phyloP scores from a whole-genome alignment of 2,113 vertebrate genomes.

The Tamias sibiricus region DNA sequence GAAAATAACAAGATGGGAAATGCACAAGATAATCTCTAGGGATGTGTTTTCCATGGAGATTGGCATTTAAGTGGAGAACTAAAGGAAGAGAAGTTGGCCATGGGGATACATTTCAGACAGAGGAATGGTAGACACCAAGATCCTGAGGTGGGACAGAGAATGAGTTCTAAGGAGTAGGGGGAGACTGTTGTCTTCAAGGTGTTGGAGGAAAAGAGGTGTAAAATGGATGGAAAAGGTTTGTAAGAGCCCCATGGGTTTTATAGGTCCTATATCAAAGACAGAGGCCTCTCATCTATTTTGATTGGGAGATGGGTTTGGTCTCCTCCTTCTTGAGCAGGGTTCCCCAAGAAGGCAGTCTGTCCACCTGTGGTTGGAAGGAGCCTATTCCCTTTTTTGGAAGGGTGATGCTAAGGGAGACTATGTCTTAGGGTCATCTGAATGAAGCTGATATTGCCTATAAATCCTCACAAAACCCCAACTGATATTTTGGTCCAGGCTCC shows the following conservation, averaged over 20 bases:
- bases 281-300: neutral
- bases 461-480: neutral
- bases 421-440: neutral
- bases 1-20: neutral
- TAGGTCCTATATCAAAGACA: neutral
- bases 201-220: neutral
- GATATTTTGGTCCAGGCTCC: neutral
- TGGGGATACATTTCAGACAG: neutral
- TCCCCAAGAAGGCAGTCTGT: neutral
- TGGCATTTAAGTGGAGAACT: neutral
- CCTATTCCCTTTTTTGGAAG: neutral
- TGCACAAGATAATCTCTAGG: neutral
- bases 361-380: neutral
- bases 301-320: neutral
- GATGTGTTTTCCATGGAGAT: neutral
- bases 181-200: neutral
- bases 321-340: neutral
- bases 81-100: neutral
- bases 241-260: neutral
- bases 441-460: conserved; percentile 36
- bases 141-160: neutral
- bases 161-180: neutral
- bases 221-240: neutral
- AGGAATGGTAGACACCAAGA: neutral
- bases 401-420: neutral